Percentiles rank a stretch among this genome's conserved stretches.
Evolutionary conservation across 2,888 invertebrate species (phyloP).

Genomic region (Microchrysa polita): DNA sequence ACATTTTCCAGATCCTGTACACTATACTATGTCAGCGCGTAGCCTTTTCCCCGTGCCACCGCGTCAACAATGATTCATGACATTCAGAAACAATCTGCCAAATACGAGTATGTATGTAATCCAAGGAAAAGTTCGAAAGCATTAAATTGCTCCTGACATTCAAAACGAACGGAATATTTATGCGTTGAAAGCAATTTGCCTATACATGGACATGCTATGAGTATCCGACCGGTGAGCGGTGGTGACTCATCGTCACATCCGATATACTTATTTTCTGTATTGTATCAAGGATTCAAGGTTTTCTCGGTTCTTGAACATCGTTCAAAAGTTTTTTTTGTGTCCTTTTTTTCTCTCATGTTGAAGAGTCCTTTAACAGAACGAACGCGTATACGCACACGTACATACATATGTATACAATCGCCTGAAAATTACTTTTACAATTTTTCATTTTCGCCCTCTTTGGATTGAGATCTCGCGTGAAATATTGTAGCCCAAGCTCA

Average conservation of each 20-base stretch:
- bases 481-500: too few species aligned
- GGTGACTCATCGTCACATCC: too few species aligned
- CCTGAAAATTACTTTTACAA: slow-evolving; percentile 31
- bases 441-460: slow-evolving; percentile 41
- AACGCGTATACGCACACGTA: slow-evolving; percentile 13
- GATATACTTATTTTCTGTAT: too few species aligned
- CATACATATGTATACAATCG: background rate
- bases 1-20: too few species aligned
- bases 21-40: background rate
- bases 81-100: background rate
- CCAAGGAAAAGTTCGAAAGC: slow-evolving; percentile 33
- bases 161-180: background rate
- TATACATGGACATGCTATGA: background rate
- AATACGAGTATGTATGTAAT: too few species aligned
- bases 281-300: too few species aligned
- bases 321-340: background rate
- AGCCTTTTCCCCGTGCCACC: background rate
- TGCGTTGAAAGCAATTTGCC: slow-evolving; percentile 31
- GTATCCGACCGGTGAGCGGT: background rate
- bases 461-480: background rate
- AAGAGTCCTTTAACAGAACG: background rate
- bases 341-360: background rate
- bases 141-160: slow-evolving; percentile 35
- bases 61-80: background rate
- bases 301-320: too few species aligned